Base-by-base conservation (phyloP, 2,888 invertebrate genomes). In the Agrotis puta region DNA sequence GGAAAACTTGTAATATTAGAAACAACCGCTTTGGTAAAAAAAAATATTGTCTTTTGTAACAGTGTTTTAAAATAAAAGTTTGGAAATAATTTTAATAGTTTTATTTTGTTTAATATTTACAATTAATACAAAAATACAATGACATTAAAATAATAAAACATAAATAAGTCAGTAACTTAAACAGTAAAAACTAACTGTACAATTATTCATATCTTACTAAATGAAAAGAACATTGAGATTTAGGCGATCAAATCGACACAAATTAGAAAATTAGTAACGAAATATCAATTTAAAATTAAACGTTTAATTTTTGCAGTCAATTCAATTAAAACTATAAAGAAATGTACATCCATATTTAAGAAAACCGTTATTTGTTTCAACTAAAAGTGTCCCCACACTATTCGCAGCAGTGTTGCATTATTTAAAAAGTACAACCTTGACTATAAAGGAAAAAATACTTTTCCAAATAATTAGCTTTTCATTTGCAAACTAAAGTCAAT, bases 1-100 rank as follows among this genome's bases (percentile, higher is more conserved):
- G 63, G 66, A 71, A 50, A 67, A 80, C 83, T 81, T 83, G 71
- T 74, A 69, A 73, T 77, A 76, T 67, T 71, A 61, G 39, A 82
- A 73, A 83, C 64, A 63, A 73, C 58, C 64, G 50, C 47, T 69
- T 47, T 13, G 53, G 65, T n/a, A n/a, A 65, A 64, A 64, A 80
- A 76, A 80, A 68, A 69, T 67, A 63, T 77, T 59, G 48, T 74
- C 14, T 56, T 69, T 81, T 79, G 76, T 79, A 79, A 80, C 76
- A 68, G 57, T 74, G 70, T n/a, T 76, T 76, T 59, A 45, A 75
- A 74, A 80, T 80, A 79, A 79, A 79, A 72, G 47, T 76, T 59
- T 64, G 6, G 9, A 66, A 68, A 68, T 43, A 56, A 39, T 45
- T 59, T 54, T 50, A 9, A 58, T 65, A 54, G 65, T 65, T 75